Evolutionary conservation across 2,797 vertebrate genomes (phyloP).

Genomic region (Avahi laniger): DNA sequence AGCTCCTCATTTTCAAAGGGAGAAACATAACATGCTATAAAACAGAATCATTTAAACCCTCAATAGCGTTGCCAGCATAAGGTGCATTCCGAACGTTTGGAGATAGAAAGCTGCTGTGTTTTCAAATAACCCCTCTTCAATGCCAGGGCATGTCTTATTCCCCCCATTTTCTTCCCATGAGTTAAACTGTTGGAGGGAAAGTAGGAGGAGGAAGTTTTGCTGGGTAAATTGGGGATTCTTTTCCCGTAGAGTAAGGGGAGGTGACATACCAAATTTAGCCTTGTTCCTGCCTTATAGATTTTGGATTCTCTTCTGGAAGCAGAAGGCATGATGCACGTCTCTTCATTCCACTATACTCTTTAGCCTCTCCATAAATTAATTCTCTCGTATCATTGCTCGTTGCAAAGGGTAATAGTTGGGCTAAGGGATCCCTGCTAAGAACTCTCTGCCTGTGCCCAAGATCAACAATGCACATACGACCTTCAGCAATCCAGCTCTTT

Average conservation of each 20-base stretch:
- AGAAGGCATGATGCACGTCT: neutral
- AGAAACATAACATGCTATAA: neutral
- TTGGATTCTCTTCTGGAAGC: neutral
- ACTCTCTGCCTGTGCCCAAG: neutral
- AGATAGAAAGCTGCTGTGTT: neutral
- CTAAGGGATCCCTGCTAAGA: neutral
- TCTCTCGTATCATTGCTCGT: neutral
- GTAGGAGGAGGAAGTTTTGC: neutral
- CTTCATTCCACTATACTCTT: neutral
- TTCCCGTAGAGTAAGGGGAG: neutral
- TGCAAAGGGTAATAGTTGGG: neutral
- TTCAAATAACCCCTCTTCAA: neutral
- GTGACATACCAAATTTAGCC: neutral
- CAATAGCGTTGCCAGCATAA: neutral
- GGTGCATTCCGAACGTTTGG: neutral
- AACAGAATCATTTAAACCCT: neutral
- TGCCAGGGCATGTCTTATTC: neutral
- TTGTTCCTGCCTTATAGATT: neutral
- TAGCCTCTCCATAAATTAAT: neutral
- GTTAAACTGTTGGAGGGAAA: neutral
- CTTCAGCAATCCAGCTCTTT: neutral
- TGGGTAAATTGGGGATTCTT: neutral
- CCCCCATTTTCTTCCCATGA: neutral
- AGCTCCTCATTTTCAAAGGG: neutral
- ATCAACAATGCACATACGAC: accelerated